These are phyloP conservation scores for Macaria liturata DNA, from an alignment of 2,888 invertebrate species.

Conservation along the genomic window DNA sequence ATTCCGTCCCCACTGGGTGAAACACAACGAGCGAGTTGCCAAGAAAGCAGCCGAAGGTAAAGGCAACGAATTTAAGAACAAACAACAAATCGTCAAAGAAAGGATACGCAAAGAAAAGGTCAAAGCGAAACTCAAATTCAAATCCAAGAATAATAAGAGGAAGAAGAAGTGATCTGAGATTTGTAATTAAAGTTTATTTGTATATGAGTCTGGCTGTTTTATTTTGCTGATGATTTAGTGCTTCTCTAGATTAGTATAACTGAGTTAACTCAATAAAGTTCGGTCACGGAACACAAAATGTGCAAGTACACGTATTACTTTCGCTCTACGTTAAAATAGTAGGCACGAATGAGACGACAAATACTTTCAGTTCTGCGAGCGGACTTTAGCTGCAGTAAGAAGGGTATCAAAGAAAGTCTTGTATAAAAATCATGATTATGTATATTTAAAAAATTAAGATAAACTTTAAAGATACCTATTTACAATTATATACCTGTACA, in stretches of 20 bases:
- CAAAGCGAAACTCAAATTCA: slow-evolving; percentile 75
- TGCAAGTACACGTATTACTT: too few relatives aligned
- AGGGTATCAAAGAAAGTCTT: too few relatives aligned
- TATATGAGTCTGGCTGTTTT: background rate
- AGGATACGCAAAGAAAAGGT: slow-evolving; percentile 86
- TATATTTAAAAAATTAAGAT: slow-evolving; percentile 80
- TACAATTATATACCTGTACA: slow-evolving; percentile 77
- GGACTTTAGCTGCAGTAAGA: too few relatives aligned
- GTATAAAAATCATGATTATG: slow-evolving; percentile 75
- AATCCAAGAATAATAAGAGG: slow-evolving; percentile 66
- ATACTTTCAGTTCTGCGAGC: too few relatives aligned
- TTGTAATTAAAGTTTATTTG: slow-evolving; percentile 12
- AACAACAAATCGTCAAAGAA: slow-evolving; percentile 91
- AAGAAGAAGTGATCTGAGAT: slow-evolving; percentile 24
- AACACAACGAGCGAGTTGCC: slow-evolving; percentile 87
- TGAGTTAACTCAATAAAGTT: too few relatives aligned
- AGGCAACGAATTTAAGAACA: slow-evolving; percentile 86
- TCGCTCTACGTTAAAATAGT: too few relatives aligned
- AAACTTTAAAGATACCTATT: slow-evolving; percentile 74
- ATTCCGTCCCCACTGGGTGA: slow-evolving; percentile 88
- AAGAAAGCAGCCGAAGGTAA: slow-evolving; percentile 57
- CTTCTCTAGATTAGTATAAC: too few relatives aligned
- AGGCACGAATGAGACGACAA: too few relatives aligned
- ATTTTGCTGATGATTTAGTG: too few relatives aligned
- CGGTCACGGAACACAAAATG: too few relatives aligned